These are phyloP conservation scores for Xestia rhomboidea DNA, from an alignment of 2,888 invertebrate species.

Conservation along the genomic window DNA sequence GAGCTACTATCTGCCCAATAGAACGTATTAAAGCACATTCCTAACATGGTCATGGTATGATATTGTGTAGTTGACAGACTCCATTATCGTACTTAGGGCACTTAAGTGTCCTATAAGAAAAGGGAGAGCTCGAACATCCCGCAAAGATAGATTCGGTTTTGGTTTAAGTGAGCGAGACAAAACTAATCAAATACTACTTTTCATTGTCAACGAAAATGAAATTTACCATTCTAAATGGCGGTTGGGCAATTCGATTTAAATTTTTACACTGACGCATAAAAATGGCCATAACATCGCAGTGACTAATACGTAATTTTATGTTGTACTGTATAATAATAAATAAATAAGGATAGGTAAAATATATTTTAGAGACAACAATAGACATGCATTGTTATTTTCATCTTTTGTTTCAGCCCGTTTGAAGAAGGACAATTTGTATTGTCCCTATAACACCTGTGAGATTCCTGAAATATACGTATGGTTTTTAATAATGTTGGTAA, in stretches of 20 bases:
- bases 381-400: neutral
- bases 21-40: neutral
- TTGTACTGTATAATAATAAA: conserved; percentile 20
- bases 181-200: neutral
- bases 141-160: neutral
- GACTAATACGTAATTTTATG: conserved; percentile 26
- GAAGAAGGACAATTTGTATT: conserved; percentile 13
- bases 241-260: neutral
- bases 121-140: neutral
- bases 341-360: neutral
- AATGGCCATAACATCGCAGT: conserved; percentile 10
- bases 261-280: conserved; percentile 21
- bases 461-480: conserved; percentile 2
- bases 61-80: neutral
- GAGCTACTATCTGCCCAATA: neutral
- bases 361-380: conserved; percentile 17
- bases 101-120: neutral
- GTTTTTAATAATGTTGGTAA: neutral
- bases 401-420: conserved; percentile 7
- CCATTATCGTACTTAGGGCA: neutral
- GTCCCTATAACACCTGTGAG: conserved; percentile 11
- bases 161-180: neutral
- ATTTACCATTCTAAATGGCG: neutral
- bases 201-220: neutral
- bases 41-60: neutral